phyloP scores from a whole-genome alignment of 2,888 invertebrate genomes.

The Drosophila neotestacea region DNA sequence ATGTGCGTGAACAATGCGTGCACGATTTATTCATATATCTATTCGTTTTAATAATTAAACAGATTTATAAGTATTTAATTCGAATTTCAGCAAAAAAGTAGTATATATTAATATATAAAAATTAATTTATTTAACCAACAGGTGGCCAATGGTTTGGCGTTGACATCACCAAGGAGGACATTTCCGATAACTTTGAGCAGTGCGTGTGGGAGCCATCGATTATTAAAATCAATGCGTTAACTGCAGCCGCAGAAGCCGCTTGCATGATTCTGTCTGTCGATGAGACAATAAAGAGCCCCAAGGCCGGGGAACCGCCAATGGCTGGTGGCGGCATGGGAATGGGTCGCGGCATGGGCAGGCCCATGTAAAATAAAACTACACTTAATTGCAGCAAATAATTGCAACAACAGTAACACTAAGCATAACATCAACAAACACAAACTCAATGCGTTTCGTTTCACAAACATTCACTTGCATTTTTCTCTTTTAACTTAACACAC shows the following conservation, averaged over 20 bases:
- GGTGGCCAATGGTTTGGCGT: constrained; percentile 97
- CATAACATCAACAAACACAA: constrained; percentile 44
- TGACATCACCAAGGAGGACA: constrained; percentile 96
- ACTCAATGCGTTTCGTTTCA: constrained; percentile 41
- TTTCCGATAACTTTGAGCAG: constrained; percentile 95
- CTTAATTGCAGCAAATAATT: constrained; percentile 20
- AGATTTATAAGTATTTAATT: neutral
- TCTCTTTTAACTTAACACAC: constrained; percentile 60
- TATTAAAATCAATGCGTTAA: constrained; percentile 98
- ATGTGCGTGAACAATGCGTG: constrained; percentile 5
- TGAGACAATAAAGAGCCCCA: constrained; percentile 98
- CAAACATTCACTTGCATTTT: constrained; percentile 62
- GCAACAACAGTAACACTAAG: constrained; percentile 32
- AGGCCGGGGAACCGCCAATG: constrained; percentile 86
- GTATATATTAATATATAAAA: too few species aligned
- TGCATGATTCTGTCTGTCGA: constrained; percentile 98
- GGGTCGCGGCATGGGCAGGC: constrained; percentile 91
- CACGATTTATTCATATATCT: neutral
- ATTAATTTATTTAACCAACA: constrained; percentile 83
- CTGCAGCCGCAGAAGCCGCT: constrained; percentile 98
- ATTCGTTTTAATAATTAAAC: neutral
- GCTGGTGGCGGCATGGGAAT: constrained; percentile 86
- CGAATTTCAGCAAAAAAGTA: too few species aligned
- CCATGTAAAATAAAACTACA: constrained; percentile 86
- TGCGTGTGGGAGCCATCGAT: constrained; percentile 99